These are phyloP conservation scores for Drosophila pegasa DNA, from an alignment of 2,888 invertebrate genomes.

Conservation along the genomic window DNA sequence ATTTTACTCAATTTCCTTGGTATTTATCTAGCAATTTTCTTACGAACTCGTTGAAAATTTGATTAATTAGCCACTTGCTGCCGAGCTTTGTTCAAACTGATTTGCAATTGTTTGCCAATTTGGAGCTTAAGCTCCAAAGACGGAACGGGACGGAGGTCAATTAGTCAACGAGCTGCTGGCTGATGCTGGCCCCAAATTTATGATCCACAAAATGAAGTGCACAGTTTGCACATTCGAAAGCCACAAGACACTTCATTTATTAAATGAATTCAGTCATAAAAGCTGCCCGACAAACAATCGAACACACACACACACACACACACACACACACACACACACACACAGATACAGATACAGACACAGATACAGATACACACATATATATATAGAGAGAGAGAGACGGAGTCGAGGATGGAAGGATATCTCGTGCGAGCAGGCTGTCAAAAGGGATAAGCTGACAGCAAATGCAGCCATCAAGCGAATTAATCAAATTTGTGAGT, in stretches of 20 bases:
- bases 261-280: conserved; percentile 54
- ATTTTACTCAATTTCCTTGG: too few relatives aligned
- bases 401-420: conserved; percentile 24
- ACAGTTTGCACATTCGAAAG: conserved; percentile 43
- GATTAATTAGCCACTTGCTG: conserved; percentile 10
- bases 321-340: conserved; percentile 1
- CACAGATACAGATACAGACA: conserved; percentile 2
- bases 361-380: too few relatives aligned
- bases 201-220: conserved; percentile 42
- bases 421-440: conserved; percentile 23
- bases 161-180: conserved; percentile 24
- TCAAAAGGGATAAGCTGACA: conserved; percentile 63
- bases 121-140: neutral
- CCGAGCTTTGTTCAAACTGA: neutral
- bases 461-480: conserved; percentile 65
- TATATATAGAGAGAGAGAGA: too few relatives aligned
- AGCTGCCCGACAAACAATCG: conserved; percentile 39
- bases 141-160: conserved; percentile 4
- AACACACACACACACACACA: conserved; percentile 8
- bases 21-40: neutral
- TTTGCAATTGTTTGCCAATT: conserved; percentile 10
- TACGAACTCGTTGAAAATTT: neutral
- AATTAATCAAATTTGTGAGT: conserved; percentile 62
- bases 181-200: conserved; percentile 31
- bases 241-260: conserved; percentile 69